Conservation (phyloP, 2,113 vertebrate genomes). For the Nannobrachium achirus region DNA sequence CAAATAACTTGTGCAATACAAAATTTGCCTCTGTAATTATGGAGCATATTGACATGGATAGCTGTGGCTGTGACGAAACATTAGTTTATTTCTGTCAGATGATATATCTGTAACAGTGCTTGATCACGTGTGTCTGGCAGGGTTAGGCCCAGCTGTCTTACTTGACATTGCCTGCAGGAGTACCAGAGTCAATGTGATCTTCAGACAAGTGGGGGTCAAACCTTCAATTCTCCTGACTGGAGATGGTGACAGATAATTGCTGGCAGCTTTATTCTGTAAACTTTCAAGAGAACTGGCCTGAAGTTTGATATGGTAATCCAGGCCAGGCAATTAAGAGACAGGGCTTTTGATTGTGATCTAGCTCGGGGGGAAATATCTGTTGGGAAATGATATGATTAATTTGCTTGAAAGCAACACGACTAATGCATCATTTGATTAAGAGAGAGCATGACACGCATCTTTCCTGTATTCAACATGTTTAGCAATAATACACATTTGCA, state of each 20-base stretch:
- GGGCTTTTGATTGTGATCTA: constrained; percentile 31
- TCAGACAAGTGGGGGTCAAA: constrained; percentile 71
- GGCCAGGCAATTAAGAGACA: constrained; percentile 64
- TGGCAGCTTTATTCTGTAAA: constrained; percentile 67
- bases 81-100: constrained; percentile 67
- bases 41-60: constrained; percentile 46
- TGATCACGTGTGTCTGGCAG: constrained; percentile 61
- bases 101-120: constrained; percentile 61
- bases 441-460: constrained; percentile 19
- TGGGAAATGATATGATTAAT: constrained; percentile 67
- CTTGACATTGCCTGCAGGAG: constrained; percentile 75
- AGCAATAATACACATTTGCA: background rate
- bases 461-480: background rate
- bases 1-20: background rate
- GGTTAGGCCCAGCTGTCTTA: constrained; percentile 64
- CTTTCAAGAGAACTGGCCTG: constrained; percentile 51
- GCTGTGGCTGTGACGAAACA: constrained; percentile 56
- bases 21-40: constrained; percentile 51
- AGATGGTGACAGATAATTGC: constrained; percentile 71
- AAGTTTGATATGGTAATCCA: constrained; percentile 67
- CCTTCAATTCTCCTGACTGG: constrained; percentile 60
- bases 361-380: constrained; percentile 57
- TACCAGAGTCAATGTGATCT: constrained; percentile 65
- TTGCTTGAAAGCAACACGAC: constrained; percentile 47
- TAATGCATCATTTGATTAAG: constrained; percentile 44